Evolutionary conservation across 2,113 vertebrate genomes (phyloP), one percentile per base, ranked within the genome.

Genomic region (Syrmaticus mikado): DNA sequence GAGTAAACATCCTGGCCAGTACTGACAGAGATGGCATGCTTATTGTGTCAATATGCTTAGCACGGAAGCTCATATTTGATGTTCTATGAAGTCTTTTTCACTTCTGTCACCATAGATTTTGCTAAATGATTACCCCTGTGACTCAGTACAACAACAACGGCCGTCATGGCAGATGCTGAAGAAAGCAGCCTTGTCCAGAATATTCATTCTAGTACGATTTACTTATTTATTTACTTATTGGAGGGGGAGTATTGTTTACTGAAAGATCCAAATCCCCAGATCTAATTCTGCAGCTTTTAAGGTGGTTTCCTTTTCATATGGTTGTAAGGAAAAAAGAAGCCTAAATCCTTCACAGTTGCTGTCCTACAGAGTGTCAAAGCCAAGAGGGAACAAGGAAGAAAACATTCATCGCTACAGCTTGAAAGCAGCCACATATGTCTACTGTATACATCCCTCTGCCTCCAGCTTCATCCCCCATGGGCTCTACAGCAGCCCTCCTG

Each of bases 81-180:
- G 72, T n/a, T 50, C 78, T 75, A 67, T 68, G 38, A 82, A 94
- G 72, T 76, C 20, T 8, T 92, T 85, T 85, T 82, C 41, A 82
- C 43, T 93, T 73, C 40, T 28, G 22, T 65, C 90, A 82, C 74
- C 72, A 60, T 20, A 60, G 66, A 18, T 74, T 82, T 67, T 79
- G 13, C 27, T 64, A 72, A 90, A 67, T 3, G 3, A 61, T 84
- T 86, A 78, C 13, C 11, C 15, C 67, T 60, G 50, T 72, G 53
- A 81, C 36, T 81, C 81, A 70, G 72, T 81, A 22, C 11, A 70
- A 76, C 28, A 70, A 27, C 16, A 92, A 72, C 80, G 53, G 13
- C 5, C 48, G 41, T 22, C 38, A 50, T 11, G 6, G 14, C 17
- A 87, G 40, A 53, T 40, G 8, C 17, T 70, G n/a, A 87, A 48